Evolutionary conservation across 2,113 vertebrate species (phyloP), one percentile per base, ranked within the genome.

Genomic region (Epinephelus lanceolatus): DNA sequence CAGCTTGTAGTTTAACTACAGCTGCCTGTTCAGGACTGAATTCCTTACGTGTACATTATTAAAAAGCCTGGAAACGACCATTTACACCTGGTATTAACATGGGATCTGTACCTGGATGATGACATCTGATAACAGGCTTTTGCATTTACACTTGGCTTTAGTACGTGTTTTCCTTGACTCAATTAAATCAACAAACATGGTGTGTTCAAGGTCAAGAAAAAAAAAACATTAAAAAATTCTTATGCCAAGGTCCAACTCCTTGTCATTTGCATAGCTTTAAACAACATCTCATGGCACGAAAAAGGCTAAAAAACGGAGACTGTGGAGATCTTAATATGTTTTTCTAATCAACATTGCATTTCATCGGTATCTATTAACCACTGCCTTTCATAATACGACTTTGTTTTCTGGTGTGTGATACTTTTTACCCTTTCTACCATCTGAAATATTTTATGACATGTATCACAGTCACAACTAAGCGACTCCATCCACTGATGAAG

Each of bases 1-100:
- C 33, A 56, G 74, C 47, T 71, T 5, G 10, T n/a, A 68, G 60
- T 76, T 77, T 53, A 15, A 85, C 73, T 62, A 56, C 23, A 81
- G 81, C 81, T 71, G 80, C 69, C 61, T 5, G 62, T 25, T 83
- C 52, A 62, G 60, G 47, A 70, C 57, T 7, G 27, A 56, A 10
- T 51, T 56, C 52, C 13, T 63, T 2, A 19, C 23, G 37, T 45
- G 52, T 49, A 49, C 52, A 40, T 42, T 25, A 25, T 61, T 40
- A 33, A 59, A 61, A 83, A 85, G 7, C n/a, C 11, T 23, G 19
- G 25, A 45, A 27, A 40, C 71, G 42, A 25, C n/a, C 71, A 37
- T 81, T 76, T 27, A 71, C 60, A 80, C 52, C 84, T 63, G 62
- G 12, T 40, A 30, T 61, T n/a, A 49, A 49, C 63, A 66, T 6